Evolutionary conservation across 2,797 vertebrate genomes (phyloP), one percentile per base, ranked within the genome.

Genomic region (Tamandua tetradactyla): DNA sequence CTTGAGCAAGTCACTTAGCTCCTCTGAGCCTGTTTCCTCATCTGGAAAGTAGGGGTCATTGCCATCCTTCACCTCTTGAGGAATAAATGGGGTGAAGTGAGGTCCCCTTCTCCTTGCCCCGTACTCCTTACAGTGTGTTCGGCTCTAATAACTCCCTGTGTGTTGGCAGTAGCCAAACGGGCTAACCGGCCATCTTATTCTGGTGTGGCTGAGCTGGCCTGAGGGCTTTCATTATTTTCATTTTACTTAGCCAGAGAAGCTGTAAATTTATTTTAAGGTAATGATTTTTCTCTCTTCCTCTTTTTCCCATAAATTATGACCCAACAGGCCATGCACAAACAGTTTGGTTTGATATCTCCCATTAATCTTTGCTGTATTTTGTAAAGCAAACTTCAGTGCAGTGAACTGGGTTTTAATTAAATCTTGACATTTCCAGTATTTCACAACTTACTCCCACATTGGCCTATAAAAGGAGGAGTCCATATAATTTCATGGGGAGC

Each of bases 311-410:
- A 98, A 97, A 97, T 97, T 96, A 96, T 88, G 92, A 61, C 94
- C 93, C 94, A 97, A 94, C 66, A 93, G 88, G 95, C 91, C 74
- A 14, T 94, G 92, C 91, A 91, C 96, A 97, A 97, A 98, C 92
- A 93, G 91, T 95, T 94, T 85, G 82, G 27, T 95, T 98, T 90
- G 52, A 93, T 96, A 71, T 95, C 90, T 69, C 86, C 93, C 89
- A 97, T 97, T 97, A 97, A 97, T 97, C 96, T 98, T 96, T 49
- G 81, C 89, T 91, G n/a, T 81, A 93, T 94, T 96, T 96, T 76
- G 37, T 84, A 97, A 55, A 98, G 96, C 1, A 47, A 96, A 96
- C 85, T 83, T 96, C 90, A 96, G 91, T 87, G 82, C 93, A 94
- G 92, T 76, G 93, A 95, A 72, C 52, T 1, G 47, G 22, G 75